phyloP scores from a whole-genome alignment of 2,888 invertebrate genomes.

The Drosophila flavopinicola region DNA sequence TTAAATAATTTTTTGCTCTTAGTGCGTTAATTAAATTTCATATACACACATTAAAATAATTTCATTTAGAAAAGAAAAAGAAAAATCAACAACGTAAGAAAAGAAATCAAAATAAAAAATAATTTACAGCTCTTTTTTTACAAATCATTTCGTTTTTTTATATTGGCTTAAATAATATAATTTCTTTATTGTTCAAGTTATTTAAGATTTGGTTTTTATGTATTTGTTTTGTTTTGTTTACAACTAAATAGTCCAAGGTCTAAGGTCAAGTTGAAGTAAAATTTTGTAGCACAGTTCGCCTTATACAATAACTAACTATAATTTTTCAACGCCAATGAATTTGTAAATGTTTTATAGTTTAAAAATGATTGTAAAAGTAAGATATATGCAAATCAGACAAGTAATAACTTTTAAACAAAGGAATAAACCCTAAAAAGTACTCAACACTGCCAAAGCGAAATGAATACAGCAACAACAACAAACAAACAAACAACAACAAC shows the following conservation, averaged over 20 bases:
- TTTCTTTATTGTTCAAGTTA: slow-evolving; percentile 1
- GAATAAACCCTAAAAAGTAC: slow-evolving; percentile 42
- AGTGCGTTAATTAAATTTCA: slow-evolving; percentile 24
- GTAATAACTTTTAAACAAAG: neutral
- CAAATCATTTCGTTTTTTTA: slow-evolving; percentile 11
- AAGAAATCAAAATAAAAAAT: slow-evolving; percentile 29
- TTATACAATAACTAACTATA: slow-evolving; percentile 33
- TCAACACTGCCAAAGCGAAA: slow-evolving; percentile 81
- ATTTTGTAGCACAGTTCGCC: slow-evolving; percentile 22
- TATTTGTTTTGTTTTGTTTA: neutral
- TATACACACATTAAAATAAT: slow-evolving; percentile 15
- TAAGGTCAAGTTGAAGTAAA: slow-evolving; percentile 7
- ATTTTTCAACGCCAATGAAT: slow-evolving; percentile 42
- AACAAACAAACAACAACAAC: slow-evolving; percentile 29
- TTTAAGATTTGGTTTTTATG: no score
- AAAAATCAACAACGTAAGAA: slow-evolving; percentile 11
- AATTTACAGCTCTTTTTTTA: slow-evolving; percentile 25
- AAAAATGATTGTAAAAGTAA: slow-evolving; percentile 21
- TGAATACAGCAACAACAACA: slow-evolving; percentile 43
- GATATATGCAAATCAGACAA: slow-evolving; percentile 9
- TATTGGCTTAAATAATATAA: neutral
- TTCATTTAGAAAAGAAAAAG: slow-evolving; percentile 24
- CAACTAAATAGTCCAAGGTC: slow-evolving; percentile 14
- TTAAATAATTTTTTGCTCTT: slow-evolving; percentile 24
- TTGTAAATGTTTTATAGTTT: slow-evolving; percentile 24